Base-by-base conservation (phyloP, 2,888 invertebrate species). In the Podotricha telesiphe region DNA sequence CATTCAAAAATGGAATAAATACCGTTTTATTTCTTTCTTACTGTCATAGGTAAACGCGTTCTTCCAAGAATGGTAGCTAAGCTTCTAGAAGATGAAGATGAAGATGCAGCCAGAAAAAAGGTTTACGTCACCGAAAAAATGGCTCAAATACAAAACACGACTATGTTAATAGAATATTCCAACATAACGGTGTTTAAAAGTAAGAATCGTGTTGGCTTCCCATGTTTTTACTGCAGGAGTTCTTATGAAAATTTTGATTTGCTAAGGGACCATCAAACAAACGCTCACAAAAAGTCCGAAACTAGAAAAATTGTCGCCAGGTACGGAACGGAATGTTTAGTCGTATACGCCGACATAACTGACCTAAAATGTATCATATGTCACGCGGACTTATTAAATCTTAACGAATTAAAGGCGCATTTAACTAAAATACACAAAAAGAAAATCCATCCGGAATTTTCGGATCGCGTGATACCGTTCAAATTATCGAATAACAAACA, bases 141-240 rank as follows among this genome's bases (percentile, higher is more conserved):
- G 37, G 89, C 85, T 0, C 85, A 85, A 19, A 80, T 89, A 0
- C 69, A 78, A 0, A 91, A 91, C 70, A 82, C 84, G 0, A 76
- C 81, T 0, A 80, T 80, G 0, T 59, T 91, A 5, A 69, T 91
- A 11, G 82, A 85, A 73, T 75, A 79, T 64, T 89, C 88, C 0
- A 91, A 87, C 67, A 81, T 83, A 0, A 86, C 86, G 0, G 88
- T 88, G 0, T 91, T 91, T 73, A 84, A 84, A 68, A 86, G 87
- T 65, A 86, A 85, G 65, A 87, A 82, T 20, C 72, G 87, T 1
- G 74, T 77, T 0, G 91, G 91, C 0, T 86, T 86, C 73, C 91
- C 91, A 0, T 91, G 91, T 64, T 90, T 88, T 75, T 91, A 86
- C 70, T 91, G 91, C 72, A 77, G 86, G 17, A 79, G 78, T 0